A percentile compares a stretch with the other conserved stretches of the same genome.
Evolutionary conservation across 2,888 invertebrate genomes (phyloP).

Genomic region (Monoplex corrugatus): DNA sequence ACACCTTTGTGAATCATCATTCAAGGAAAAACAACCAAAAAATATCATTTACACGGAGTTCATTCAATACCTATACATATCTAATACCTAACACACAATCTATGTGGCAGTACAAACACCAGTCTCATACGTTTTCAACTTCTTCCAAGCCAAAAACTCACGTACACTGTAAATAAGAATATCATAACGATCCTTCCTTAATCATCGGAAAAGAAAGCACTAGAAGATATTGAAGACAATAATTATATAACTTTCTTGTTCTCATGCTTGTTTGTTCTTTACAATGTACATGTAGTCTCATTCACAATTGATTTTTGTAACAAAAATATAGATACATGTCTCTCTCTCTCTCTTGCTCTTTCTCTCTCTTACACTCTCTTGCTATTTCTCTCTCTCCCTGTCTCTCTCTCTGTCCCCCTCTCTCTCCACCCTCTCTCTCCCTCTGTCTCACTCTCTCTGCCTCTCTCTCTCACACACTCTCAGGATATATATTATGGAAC

Average conservation of each 20-base stretch:
- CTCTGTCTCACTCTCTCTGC: not conserved
- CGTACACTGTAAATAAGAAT: no score
- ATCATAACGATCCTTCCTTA: no score
- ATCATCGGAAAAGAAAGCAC: no score
- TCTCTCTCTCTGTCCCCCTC: constrained; percentile 9
- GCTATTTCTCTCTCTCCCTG: not conserved
- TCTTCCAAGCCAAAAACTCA: no score
- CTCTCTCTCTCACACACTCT: not conserved
- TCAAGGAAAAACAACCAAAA: no score
- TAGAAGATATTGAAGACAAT: not conserved
- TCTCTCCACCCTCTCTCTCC: constrained; percentile 31
- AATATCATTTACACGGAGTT: no score
- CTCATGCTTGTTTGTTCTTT: not conserved
- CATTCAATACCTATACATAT: no score
- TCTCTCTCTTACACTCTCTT: no score
- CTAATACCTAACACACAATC: no score
- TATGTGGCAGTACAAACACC: no score
- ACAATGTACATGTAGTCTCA: not conserved
- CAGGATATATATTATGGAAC: not conserved
- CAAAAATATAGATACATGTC: not conserved
- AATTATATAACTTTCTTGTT: not conserved
- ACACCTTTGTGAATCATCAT: no score
- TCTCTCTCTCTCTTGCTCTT: not conserved
- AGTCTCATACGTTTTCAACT: no score
- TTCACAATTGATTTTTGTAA: not conserved